Evolutionary conservation across 2,888 invertebrate genomes (phyloP), one percentile per base, ranked within the genome.

Genomic region (Plusia festucae): DNA sequence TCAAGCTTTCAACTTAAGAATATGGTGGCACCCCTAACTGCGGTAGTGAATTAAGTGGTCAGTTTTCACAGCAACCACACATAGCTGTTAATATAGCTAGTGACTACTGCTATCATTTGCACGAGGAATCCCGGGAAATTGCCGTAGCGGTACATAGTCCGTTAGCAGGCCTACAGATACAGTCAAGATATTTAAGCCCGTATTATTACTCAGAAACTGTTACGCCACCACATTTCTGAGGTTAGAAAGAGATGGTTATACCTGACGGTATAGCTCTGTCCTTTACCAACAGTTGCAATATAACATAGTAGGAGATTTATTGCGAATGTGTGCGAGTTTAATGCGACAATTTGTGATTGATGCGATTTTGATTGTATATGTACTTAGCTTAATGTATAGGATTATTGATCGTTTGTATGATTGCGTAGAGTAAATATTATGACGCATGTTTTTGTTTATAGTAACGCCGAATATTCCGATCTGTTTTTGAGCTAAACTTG

Each of bases 61-160:
- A 65, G 53, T 74, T 61, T 73, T 65, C 54, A 18, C 49, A 16
- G 18, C 32, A 20, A 44, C 49, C 65, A 73, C 65, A 73, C 52
- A 72, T 55, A 65, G 49, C 32, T 8, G 22, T 54, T 18, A 49
- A 61, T 53, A 59, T 60, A 59, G 55, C 55, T 49, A 44, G 13
- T 6, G 40, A 40, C 56, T 53, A 27, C 55, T 49, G 56, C 74
- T 52, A 24, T 52, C 61, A 65, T 74, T 74, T 24, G 55, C 61
- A 71, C 68, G 58, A 49, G 46, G 46, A 49, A 49, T 71, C 77
- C 71, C 68, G 65, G 74, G 67, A 74, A 77, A 79, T 77, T 71
- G 78, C 65, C 54, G 64, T 74, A 79, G 74, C 78, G 79, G 78
- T 77, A 74, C 73, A 18, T 30, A 51, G 51, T 44, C 79, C 79